These are phyloP conservation scores for Benthosema pterotum DNA, from an alignment of 2,797 vertebrate species.

Conservation along the genomic window DNA sequence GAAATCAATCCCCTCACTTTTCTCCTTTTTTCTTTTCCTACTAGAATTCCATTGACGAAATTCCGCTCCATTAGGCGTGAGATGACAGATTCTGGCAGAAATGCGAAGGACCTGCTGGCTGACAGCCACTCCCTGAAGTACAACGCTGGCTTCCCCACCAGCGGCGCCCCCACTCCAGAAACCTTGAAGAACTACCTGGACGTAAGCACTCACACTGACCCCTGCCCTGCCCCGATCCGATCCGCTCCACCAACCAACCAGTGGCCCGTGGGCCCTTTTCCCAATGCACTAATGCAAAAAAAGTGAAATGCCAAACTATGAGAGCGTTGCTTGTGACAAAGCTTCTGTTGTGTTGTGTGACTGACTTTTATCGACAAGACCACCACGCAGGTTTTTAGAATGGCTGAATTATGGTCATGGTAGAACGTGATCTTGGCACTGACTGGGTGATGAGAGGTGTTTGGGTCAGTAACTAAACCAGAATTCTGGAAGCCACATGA, in stretches of 20 bases:
- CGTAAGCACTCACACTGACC: constrained; percentile 78
- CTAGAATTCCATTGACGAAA: constrained; percentile 91
- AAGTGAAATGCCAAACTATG: constrained; percentile 13
- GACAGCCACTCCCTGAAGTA: constrained; percentile 80
- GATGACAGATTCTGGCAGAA: constrained; percentile 78
- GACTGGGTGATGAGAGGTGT: neutral
- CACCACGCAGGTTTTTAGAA: neutral
- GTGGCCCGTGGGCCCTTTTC: constrained; percentile 20
- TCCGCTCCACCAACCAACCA: neutral
- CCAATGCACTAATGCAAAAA: constrained; percentile 17
- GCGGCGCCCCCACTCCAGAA: constrained; percentile 85
- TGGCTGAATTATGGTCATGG: neutral
- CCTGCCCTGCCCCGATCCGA: no score
- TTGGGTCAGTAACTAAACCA: constrained; percentile 4
- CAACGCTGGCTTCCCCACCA: constrained; percentile 75
- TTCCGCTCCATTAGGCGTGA: constrained; percentile 89
- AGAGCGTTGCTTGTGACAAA: constrained; percentile 37
- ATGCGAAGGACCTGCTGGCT: constrained; percentile 77
- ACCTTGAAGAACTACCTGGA: constrained; percentile 94
- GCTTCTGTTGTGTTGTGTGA: constrained; percentile 29
- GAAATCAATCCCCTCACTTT: neutral
- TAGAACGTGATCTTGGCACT: neutral
- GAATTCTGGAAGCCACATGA: constrained; percentile 16
- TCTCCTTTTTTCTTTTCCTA: neutral
- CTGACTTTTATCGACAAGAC: neutral